Conservation (phyloP, 1,140 invertebrate genomes). For the Anoplolepis gracilipes region DNA sequence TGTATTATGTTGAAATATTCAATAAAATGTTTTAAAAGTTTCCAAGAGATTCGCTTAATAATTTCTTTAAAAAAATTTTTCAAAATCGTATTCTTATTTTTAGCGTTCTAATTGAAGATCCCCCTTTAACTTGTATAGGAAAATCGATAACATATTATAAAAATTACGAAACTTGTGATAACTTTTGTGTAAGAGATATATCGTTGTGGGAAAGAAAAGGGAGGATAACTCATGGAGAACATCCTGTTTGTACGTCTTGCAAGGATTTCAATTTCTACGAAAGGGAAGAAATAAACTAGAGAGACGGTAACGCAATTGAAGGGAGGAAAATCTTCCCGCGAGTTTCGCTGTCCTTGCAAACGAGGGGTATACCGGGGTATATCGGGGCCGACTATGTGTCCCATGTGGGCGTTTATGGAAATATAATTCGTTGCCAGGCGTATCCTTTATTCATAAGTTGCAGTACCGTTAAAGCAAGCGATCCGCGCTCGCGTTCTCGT, state of each 20-base stretch:
- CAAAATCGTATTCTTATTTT: too few species aligned
- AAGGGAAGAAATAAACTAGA: constrained; percentile 24
- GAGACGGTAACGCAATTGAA: constrained; percentile 28
- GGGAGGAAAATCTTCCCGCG: constrained; percentile 29
- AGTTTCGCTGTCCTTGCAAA: constrained; percentile 51
- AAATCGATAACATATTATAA: background rate
- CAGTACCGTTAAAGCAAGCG: constrained; percentile 48
- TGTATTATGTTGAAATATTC: too few species aligned
- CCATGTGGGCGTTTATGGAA: constrained; percentile 72
- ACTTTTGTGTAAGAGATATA: background rate
- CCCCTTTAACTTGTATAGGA: too few species aligned
- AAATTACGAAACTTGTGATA: background rate
- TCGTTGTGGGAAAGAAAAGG: too few species aligned
- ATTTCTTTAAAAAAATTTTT: too few species aligned
- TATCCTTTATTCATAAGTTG: constrained; percentile 73
- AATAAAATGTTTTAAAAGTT: too few species aligned
- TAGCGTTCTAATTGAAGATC: too few species aligned
- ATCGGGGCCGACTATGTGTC: constrained; percentile 55
- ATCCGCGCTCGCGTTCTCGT: constrained; percentile 24
- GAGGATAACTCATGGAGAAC: background rate
- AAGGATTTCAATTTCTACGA: constrained; percentile 47
- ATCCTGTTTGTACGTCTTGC: background rate
- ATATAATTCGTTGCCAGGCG: constrained; percentile 67
- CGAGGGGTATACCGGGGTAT: constrained; percentile 35
- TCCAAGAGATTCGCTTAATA: too few species aligned